phyloP scores from a whole-genome alignment of 2,888 invertebrate species.

The Crocallis elinguaria region DNA sequence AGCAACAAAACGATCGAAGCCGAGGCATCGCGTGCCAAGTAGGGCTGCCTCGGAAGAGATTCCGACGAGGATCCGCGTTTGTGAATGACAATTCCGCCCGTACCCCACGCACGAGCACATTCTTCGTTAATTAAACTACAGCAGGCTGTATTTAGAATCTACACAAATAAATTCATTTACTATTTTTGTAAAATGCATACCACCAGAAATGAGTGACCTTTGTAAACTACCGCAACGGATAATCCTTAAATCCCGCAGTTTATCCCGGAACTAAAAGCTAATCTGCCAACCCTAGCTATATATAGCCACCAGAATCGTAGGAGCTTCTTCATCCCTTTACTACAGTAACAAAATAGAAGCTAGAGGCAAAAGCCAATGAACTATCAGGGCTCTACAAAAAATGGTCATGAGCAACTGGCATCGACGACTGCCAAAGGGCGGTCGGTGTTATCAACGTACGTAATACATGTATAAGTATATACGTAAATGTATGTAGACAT shows the following conservation, averaged over 20 bases:
- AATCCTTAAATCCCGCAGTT: conserved; percentile 37
- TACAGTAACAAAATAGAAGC: conserved; percentile 37
- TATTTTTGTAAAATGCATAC: conserved; percentile 6
- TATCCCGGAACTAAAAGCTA: conserved; percentile 41
- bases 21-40: conserved; percentile 46
- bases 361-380: conserved; percentile 56
- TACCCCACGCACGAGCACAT: conserved; percentile 23
- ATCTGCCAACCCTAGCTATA: conserved; percentile 52
- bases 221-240: conserved; percentile 30
- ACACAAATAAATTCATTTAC: conserved; percentile 16
- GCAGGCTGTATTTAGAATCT: conserved; percentile 18
- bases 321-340: conserved; percentile 55
- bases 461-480: conserved; percentile 32
- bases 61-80: conserved; percentile 27
- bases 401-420: conserved; percentile 57
- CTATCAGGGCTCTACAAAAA: conserved; percentile 51
- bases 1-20: conserved; percentile 69
- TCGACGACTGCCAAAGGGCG: conserved; percentile 66
- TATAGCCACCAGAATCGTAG: conserved; percentile 46
- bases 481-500: conserved; percentile 39
- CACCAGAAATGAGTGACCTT: conserved; percentile 26
- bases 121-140: conserved; percentile 12
- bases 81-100: conserved; percentile 32
- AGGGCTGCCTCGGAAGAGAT: conserved; percentile 44
- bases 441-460: conserved; percentile 48